Evolutionary conservation across 2,888 invertebrate genomes (phyloP), one percentile per base, ranked within the genome.

Genomic region (Cetonia aurata): DNA sequence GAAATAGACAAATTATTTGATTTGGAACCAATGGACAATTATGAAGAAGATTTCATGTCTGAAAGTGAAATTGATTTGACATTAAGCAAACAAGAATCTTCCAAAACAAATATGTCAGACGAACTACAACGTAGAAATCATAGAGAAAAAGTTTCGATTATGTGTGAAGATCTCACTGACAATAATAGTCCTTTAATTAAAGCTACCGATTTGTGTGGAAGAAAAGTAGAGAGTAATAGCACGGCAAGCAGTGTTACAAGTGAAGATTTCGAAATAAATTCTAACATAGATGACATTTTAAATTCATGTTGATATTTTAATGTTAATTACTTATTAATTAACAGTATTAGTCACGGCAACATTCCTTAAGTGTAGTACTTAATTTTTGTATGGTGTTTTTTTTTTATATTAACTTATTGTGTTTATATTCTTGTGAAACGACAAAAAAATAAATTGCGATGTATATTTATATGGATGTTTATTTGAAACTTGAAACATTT

Each of bases 11-110:
- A 80, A 71, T 70, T 82, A 50, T 81, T 83, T 69, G 80, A 80
- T 69, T 72, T 74, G n/a, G 76, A 76, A 55, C 72, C 76, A 13
- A 65, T 79, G 37, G 80, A 79, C 69, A 82, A 83, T 70, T 84
- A 83, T 69, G 83, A 84, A 74, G 83, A 84, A 75, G 83, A 84
- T 77, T 83, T 83, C 74, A 81, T 83, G 77, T 81, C 80, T 1
- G 76, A 75, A n/a, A 78, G 76, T 70, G 79, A 78, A 55, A 62
- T 75, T 6, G 77, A 78, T 55, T 59, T 75, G 17, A 68, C 70
- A 50, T 57, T 67, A 31, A 73, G 73, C 48, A 69, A 67, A 44
- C 53, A 13, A 6, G 70, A 70, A 6, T 42, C 8, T 62, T 17
- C 55, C 0, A 70, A 66, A 25, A 44, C 25, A 31, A 59, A 68